Evolutionary conservation across 2,113 vertebrate genomes (phyloP).

Genomic region (Abramis brama): DNA sequence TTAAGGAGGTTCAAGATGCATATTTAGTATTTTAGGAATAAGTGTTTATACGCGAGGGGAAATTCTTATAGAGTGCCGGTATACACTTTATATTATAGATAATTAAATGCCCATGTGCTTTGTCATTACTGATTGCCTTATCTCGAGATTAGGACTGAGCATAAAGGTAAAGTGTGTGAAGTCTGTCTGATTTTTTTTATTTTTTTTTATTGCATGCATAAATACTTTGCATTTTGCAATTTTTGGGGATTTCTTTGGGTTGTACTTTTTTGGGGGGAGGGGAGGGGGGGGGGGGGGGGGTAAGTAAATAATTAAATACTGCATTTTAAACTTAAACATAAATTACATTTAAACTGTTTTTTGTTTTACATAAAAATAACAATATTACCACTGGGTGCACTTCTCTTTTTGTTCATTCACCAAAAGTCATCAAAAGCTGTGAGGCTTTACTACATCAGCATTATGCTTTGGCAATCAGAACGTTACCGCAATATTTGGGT

Average conservation of each 20-base stretch:
- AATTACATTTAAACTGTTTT: neutral
- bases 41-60: neutral
- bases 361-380: neutral
- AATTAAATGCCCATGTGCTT: neutral
- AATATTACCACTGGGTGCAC: neutral
- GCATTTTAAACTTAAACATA: too few species aligned
- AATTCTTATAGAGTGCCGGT: neutral
- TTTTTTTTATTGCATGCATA: neutral
- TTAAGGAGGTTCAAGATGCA: neutral
- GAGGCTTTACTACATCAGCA: neutral
- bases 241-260: too few species aligned
- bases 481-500: constrained; percentile 1
- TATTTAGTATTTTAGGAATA: neutral
- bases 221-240: too few species aligned
- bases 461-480: neutral
- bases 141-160: neutral
- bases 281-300: too few species aligned
- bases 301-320: neutral
- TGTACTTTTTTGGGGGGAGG: too few species aligned
- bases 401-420: neutral
- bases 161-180: neutral
- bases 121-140: neutral
- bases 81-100: neutral
- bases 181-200: too few species aligned
- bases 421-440: constrained; percentile 15